A percentile compares a stretch with the other conserved stretches of the same genome.
These are phyloP conservation scores for Drosophila nigritarsus DNA, from an alignment of 2,888 invertebrate genomes.

Conservation along the genomic window DNA sequence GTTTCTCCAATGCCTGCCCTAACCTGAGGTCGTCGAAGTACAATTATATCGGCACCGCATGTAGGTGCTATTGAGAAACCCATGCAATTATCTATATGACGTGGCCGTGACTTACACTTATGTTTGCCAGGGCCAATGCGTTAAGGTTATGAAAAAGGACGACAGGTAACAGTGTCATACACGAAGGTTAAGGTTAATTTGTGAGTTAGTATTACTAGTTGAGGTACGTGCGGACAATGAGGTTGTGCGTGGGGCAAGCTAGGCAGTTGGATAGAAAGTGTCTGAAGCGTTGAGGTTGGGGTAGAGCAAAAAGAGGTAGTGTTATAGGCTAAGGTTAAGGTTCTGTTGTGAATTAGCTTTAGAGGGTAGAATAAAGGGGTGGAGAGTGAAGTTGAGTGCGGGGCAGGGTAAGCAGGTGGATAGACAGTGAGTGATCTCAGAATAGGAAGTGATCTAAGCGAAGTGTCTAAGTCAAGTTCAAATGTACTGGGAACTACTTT, in stretches of 20 bases:
- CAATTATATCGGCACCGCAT: conserved; percentile 52
- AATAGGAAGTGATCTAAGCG: neutral
- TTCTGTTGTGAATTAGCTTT: neutral
- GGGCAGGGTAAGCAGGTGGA: neutral
- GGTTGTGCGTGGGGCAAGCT: neutral
- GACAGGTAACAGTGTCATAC: neutral
- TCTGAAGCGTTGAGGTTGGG: neutral
- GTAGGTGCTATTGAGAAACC: conserved; percentile 41
- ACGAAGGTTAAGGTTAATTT: neutral
- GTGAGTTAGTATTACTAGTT: neutral
- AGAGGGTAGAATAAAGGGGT: neutral
- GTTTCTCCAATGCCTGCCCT: neutral
- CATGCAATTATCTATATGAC: conserved; percentile 28
- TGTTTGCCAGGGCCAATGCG: conserved; percentile 20
- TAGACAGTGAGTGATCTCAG: neutral
- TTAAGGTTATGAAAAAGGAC: neutral
- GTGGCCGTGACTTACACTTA: conserved; percentile 12
- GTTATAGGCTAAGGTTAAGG: neutral
- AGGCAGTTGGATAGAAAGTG: too few relatives aligned
- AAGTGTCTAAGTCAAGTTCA: neutral
- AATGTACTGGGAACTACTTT: neutral
- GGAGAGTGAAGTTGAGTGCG: neutral
- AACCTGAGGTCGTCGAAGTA: conserved; percentile 18
- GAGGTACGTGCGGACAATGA: neutral
- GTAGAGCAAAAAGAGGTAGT: neutral